Base-by-base conservation (phyloP, 1,140 invertebrate genomes). In the Odontomachus brunneus region DNA sequence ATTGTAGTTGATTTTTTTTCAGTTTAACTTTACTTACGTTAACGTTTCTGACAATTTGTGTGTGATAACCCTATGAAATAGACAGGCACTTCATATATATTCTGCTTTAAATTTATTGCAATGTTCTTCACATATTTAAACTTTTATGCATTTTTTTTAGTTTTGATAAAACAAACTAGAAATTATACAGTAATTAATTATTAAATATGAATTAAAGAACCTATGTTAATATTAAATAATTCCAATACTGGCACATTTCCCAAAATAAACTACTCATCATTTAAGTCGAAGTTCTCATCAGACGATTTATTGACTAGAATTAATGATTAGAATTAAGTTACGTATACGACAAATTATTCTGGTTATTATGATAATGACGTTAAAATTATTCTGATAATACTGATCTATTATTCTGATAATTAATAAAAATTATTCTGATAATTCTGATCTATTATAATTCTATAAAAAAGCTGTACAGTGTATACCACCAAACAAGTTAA, bases 201-300 rank as follows among this genome's bases (percentile, higher is more conserved):
- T 75, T 63, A 73, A 57, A 44, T 44, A 12, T 24, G 4, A 26
- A 67, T 78, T 57, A 14, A n/a, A n/a, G 17, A 57, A 14, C 49
- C 26, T 33, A 74, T 33, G 62, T 80, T 12, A 48, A 26, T 57
- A 55, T 29, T 24, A 78, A 67, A 57, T 66, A 19, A 53, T 69
- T 62, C n/a, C 26, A 3, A 89, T 84, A 91, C 91, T 91, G 91
- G 88, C 91, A 91, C 89, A 49, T 86, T 89, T 86, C 91, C 91
- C 88, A 78, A 84, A 72, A 44, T 65, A 38, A 59, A 73, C 19
- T 44, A 51, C 14, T 17, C 11, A 15, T 67, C 44, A 57, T 60
- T 66, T 22, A 53, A 63, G 65, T 62, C 55, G 33, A 62, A 24
- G 17, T 19, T 65, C 14, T 63, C 1, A 65, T 44, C 15, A 17